Evolutionary conservation across 1,140 invertebrate genomes (phyloP), one percentile per base, ranked within the genome.

Genomic region (Sinonovacula constricta): DNA sequence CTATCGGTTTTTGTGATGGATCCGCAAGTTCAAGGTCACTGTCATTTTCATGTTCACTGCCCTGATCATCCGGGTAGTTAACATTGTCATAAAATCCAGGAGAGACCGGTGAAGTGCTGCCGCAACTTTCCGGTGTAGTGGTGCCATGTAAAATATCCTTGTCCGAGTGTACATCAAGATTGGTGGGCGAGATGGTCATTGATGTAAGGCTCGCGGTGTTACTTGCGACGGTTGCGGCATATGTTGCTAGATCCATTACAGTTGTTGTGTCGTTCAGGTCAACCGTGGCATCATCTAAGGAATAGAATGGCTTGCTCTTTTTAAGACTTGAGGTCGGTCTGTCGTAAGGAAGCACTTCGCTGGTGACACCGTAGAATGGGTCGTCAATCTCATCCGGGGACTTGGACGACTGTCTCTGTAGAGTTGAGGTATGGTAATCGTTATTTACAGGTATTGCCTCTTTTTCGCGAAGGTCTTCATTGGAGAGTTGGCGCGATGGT

Each of bases 201-300:
- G 86, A 89, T 18, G 90, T 91, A 24, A 91, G 71, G 59, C 86
- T 88, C 51, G 86, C 88, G 15, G 90, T 91, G 81, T 89, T 89
- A 78, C 84, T 90, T 4, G 90, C 89, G 30, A 91, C 87, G 10
- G 88, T 87, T n/a, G 89, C 89, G 0, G 90, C 90, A 79, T 86
- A 91, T 1, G 86, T 89, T 30, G 90, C 90, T 34, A 91, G 72
- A 67, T 90, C 85, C 82, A 90, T 86, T 22, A 86, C 80, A 14
- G 84, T 84, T 12, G 85, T 78, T 2, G 85, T 59, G 36, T 75
- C 68, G 36, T 66, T 65, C 12, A 67, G 33, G 62, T 79, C 68
- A 15, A 53, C 59, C 4, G 65, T 30, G 4, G 65, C 66, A 34
- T 78, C 67, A 15, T 70, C 75, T 62, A 78, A 54, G 15, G 65